phyloP scores from a whole-genome alignment of 1,140 invertebrate species.

The Euwallacea similis region DNA sequence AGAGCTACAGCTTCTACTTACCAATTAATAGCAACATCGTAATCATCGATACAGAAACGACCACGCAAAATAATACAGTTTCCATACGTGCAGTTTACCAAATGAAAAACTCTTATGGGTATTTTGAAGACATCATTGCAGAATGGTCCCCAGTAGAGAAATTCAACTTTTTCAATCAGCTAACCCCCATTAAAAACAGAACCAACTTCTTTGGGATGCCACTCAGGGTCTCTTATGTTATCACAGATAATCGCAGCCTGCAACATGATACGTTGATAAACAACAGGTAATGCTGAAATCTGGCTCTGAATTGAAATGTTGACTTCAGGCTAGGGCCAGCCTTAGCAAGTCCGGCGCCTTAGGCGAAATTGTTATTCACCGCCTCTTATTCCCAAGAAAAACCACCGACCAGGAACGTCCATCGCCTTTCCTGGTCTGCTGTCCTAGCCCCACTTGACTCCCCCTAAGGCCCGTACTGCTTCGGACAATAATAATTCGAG shows the following conservation, averaged over 20 bases:
- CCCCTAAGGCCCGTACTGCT: background rate
- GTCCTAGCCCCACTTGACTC: too few species aligned
- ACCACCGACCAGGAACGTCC: too few species aligned
- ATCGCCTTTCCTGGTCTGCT: too few species aligned
- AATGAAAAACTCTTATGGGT: constrained; percentile 8
- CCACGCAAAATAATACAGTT: constrained; percentile 4
- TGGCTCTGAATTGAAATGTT: background rate
- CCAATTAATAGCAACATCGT: constrained; percentile 28
- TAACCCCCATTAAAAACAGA: constrained; percentile 18
- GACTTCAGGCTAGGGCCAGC: background rate
- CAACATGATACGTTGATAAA: constrained; percentile 57
- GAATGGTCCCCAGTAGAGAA: constrained; percentile 7
- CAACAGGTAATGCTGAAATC: constrained; percentile 47
- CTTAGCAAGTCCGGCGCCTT: too few species aligned
- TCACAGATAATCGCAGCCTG: constrained; percentile 59
- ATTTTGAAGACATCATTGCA: constrained; percentile 7
- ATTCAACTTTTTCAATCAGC: constrained; percentile 17
- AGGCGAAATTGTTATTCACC: too few species aligned
- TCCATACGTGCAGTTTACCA: constrained; percentile 14
- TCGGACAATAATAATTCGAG: constrained; percentile 1
- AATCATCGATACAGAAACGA: constrained; percentile 2
- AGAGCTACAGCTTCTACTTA: constrained; percentile 17
- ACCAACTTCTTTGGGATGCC: constrained; percentile 41
- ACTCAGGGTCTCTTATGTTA: constrained; percentile 55
- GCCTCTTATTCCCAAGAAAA: too few species aligned